Conservation (phyloP, 2,888 invertebrate genomes). For the Aromia moschata region DNA sequence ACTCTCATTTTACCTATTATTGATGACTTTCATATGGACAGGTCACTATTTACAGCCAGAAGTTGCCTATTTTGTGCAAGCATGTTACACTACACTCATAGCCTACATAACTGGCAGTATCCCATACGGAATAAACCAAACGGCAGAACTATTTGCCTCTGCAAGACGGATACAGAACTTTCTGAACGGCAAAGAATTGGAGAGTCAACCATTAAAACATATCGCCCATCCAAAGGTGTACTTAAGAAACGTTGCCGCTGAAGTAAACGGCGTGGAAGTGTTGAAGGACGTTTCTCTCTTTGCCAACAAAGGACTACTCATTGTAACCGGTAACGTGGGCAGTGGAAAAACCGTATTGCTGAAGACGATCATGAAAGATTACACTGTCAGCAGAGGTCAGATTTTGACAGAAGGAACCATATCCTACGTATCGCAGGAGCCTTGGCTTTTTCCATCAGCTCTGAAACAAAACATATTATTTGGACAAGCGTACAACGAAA, state of each 20-base stretch:
- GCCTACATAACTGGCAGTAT: slow-evolving; percentile 48
- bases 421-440: slow-evolving; percentile 54
- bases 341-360: slow-evolving; percentile 53
- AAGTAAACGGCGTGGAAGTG: slow-evolving; percentile 51
- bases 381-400: slow-evolving; percentile 39
- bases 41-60: slow-evolving; percentile 47
- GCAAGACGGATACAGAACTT: slow-evolving; percentile 42
- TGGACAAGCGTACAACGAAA: slow-evolving; percentile 53
- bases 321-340: slow-evolving; percentile 70
- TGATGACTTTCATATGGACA: slow-evolving; percentile 47
- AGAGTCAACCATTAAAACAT: not conserved
- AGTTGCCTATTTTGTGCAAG: slow-evolving; percentile 42
- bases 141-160: slow-evolving; percentile 49
- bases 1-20: slow-evolving; percentile 46
- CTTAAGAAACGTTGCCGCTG: slow-evolving; percentile 41
- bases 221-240: slow-evolving; percentile 27
- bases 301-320: slow-evolving; percentile 62
- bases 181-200: slow-evolving; percentile 27
- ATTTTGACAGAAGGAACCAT: slow-evolving; percentile 46
- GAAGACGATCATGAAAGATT: slow-evolving; percentile 52
- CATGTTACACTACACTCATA: slow-evolving; percentile 41
- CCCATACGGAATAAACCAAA: slow-evolving; percentile 48
- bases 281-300: slow-evolving; percentile 61
- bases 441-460: slow-evolving; percentile 54
- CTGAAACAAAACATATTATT: slow-evolving; percentile 57